Evolutionary conservation across 2,797 vertebrate species (phyloP).

Genomic region (Microctenopoma steveboyesi): DNA sequence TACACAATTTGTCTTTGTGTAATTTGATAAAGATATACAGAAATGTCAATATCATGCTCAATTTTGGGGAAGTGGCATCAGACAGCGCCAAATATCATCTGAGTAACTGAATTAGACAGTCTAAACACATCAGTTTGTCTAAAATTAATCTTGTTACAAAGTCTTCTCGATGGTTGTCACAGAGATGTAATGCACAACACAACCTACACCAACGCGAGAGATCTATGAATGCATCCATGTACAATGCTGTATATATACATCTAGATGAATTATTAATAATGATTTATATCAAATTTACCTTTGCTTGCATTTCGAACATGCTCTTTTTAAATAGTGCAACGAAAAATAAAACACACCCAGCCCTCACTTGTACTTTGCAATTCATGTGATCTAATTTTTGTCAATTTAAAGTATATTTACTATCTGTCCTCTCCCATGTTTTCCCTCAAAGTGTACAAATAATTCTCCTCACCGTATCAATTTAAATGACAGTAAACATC

Average conservation of each 20-base stretch:
- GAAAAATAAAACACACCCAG: not conserved
- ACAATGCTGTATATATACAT: constrained; percentile 17
- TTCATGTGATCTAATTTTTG: constrained; percentile 10
- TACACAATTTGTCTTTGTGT: constrained; percentile 35
- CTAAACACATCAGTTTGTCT: constrained; percentile 51
- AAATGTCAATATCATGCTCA: constrained; percentile 24
- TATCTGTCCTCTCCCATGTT: not conserved
- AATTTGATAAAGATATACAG: constrained; percentile 40
- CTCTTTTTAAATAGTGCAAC: constrained; percentile 19
- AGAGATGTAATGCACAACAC: constrained; percentile 6
- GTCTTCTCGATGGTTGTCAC: constrained; percentile 26
- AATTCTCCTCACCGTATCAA: constrained; percentile 21
- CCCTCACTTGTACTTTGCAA: constrained; percentile 9
- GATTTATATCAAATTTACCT: constrained; percentile 20
- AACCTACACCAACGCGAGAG: not conserved
- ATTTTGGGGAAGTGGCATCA: constrained; percentile 39
- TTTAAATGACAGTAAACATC: constrained; percentile 53
- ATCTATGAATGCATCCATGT: constrained; percentile 23
- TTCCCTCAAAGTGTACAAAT: constrained; percentile 41
- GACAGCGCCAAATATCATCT: constrained; percentile 35
- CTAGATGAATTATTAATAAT: constrained; percentile 18
- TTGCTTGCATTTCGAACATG: constrained; percentile 11
- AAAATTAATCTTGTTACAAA: constrained; percentile 54
- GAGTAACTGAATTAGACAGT: constrained; percentile 60
- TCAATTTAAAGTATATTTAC: constrained; percentile 11